Conservation (phyloP, 1,140 invertebrate genomes). For the Apocrypta bakeri region DNA sequence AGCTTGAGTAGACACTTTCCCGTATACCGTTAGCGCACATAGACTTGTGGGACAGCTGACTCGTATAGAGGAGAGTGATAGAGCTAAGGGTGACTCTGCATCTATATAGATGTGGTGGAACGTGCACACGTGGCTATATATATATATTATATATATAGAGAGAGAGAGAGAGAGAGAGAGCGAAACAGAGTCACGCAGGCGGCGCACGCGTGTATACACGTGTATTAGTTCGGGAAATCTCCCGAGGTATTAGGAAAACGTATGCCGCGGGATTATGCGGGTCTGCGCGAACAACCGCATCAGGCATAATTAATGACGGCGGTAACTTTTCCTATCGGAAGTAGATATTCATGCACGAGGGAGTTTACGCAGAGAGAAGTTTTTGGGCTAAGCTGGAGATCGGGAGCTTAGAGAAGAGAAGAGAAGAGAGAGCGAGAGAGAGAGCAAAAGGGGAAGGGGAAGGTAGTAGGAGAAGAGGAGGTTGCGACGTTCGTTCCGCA, state of each 20-base stretch:
- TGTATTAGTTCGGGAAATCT: constrained; percentile 45
- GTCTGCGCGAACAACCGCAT: constrained; percentile 52
- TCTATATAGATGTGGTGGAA: neutral
- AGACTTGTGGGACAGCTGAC: neutral
- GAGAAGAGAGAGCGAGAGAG: neutral
- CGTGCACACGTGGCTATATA: neutral
- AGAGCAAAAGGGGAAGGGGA: neutral
- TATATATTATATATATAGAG: too few species aligned
- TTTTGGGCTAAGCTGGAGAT: constrained; percentile 58
- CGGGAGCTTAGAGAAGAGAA: constrained; percentile 38
- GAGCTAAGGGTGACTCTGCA: neutral
- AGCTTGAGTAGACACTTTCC: constrained; percentile 16
- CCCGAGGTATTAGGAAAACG: constrained; percentile 49
- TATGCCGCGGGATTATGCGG: constrained; percentile 52
- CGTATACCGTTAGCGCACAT: neutral
- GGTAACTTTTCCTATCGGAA: constrained; percentile 56
- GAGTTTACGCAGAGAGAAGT: constrained; percentile 57
- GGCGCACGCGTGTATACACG: constrained; percentile 39
- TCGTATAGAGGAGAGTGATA: too few species aligned
- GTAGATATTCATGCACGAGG: constrained; percentile 55
- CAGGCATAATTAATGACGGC: constrained; percentile 54
- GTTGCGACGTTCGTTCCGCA: constrained; percentile 38
- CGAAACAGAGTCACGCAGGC: neutral
- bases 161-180: too few species aligned
- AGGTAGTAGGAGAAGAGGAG: too few species aligned